A percentile compares a stretch with the other conserved stretches of the same genome.
Evolutionary conservation across 2,113 vertebrate genomes (phyloP).

Genomic region (Rhagologus leucostigma): DNA sequence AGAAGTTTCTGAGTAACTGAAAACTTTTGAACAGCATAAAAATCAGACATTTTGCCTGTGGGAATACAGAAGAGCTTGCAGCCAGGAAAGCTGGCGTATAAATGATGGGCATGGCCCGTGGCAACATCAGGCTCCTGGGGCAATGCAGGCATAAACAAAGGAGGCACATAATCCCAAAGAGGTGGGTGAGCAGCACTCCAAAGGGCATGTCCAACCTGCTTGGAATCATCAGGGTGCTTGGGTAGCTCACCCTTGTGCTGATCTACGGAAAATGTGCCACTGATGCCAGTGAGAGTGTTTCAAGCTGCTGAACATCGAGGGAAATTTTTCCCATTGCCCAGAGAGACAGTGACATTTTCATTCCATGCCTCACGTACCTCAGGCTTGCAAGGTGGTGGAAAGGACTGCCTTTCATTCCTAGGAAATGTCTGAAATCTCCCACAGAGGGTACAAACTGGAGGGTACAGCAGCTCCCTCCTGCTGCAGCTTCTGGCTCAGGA

Average conservation of each 20-base stretch:
- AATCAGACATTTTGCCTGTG: neutral
- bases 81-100: neutral
- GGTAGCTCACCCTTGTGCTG: neutral
- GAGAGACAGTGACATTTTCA: neutral
- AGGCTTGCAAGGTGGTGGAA: neutral
- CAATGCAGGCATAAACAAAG: neutral
- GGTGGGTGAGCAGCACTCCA: neutral
- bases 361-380: neutral
- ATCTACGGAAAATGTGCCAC: neutral
- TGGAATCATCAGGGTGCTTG: neutral
- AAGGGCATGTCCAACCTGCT: neutral
- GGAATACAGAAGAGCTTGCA: neutral
- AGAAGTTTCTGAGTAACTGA: neutral
- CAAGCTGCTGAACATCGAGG: neutral
- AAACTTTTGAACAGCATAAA: neutral
- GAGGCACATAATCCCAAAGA: neutral
- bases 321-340: neutral
- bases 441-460: neutral
- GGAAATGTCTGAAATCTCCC: neutral
- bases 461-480: neutral
- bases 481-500: neutral
- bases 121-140: neutral
- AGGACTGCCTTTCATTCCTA: neutral
- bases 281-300: neutral
- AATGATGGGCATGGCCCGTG: accelerated